phyloP scores from a whole-genome alignment of 2,797 vertebrate genomes.

The Babyrousa celebensis region DNA sequence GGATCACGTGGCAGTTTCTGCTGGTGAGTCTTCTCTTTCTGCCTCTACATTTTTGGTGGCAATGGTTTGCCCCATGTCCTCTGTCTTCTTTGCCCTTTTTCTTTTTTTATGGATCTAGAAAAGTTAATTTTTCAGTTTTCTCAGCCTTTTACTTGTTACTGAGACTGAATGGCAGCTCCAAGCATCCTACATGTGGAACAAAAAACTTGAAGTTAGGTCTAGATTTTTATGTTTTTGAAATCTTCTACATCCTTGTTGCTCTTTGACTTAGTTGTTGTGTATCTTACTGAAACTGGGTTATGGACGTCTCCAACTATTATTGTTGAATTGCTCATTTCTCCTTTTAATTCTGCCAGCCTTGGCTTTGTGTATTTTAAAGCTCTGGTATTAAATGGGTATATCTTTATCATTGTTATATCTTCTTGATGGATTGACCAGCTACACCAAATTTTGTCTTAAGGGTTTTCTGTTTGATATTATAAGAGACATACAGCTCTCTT shows the following conservation, averaged over 20 bases:
- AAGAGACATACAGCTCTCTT: neutral
- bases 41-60: neutral
- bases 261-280: neutral
- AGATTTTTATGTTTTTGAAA: neutral
- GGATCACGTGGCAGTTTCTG: neutral
- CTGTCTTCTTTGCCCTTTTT: too few relatives aligned
- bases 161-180: neutral
- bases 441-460: neutral
- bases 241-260: neutral
- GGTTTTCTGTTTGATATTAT: neutral
- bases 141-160: neutral
- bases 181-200: neutral
- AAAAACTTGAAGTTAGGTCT: neutral
- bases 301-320: neutral
- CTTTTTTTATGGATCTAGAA: neutral
- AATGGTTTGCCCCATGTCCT: neutral
- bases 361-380: neutral
- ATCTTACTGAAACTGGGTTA: neutral
- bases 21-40: neutral
- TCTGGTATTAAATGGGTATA: neutral
- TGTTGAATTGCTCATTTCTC: neutral
- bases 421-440: neutral
- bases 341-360: neutral
- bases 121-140: neutral
- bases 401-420: neutral